Conservation (phyloP, 2,113 vertebrate species). For the Glaucidium brasilianum region DNA sequence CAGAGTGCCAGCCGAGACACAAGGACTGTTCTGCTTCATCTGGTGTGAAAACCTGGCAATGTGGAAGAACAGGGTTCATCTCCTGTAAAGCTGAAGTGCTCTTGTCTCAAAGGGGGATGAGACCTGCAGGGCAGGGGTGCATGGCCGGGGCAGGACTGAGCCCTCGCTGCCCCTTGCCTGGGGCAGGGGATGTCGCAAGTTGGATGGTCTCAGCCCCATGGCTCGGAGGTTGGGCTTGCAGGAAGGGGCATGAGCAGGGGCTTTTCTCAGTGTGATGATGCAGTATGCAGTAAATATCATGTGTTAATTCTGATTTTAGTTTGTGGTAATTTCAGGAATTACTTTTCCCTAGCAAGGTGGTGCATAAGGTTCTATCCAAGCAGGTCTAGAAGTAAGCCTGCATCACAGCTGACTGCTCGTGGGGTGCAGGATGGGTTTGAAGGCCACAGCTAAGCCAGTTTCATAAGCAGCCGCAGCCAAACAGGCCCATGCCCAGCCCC, state of each 20-base stretch:
- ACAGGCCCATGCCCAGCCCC: rapidly evolving
- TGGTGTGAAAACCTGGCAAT: not conserved
- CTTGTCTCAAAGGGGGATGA: not conserved
- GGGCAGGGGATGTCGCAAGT: not conserved
- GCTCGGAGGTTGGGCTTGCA: rapidly evolving
- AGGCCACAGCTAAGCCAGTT: too few relatives aligned
- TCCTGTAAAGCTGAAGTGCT: not conserved
- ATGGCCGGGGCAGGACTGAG: rapidly evolving
- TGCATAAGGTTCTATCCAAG: not conserved
- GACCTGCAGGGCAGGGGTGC: not conserved
- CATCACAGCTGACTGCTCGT: not conserved
- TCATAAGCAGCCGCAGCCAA: not conserved
- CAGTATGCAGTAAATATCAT: not conserved
- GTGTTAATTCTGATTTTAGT: not conserved
- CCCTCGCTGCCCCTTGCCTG: rapidly evolving
- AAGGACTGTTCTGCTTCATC: not conserved
- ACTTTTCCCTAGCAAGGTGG: not conserved
- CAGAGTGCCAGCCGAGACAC: rapidly evolving
- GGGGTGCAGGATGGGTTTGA: not conserved
- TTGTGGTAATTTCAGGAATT: not conserved
- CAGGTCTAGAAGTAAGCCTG: not conserved
- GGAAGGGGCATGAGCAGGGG: not conserved
- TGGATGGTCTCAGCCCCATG: not conserved
- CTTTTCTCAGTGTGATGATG: not conserved
- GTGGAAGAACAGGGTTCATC: not conserved